phyloP scores from a whole-genome alignment of 1,140 invertebrate genomes.

The Whitmania pigra region DNA sequence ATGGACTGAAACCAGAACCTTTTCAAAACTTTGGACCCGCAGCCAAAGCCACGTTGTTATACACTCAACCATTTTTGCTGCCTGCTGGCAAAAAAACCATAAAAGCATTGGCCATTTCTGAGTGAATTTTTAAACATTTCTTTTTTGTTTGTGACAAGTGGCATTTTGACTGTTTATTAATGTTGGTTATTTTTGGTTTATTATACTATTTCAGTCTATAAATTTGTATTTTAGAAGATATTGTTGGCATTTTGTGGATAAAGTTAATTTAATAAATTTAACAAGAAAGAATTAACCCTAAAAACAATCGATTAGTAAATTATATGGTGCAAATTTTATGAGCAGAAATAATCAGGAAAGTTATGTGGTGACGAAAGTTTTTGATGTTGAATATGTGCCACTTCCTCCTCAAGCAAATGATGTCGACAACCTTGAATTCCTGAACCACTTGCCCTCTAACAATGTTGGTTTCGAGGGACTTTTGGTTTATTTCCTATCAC shows the following conservation, averaged over 20 bases:
- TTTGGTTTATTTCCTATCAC: background rate
- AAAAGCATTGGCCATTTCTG: slow-evolving; percentile 39
- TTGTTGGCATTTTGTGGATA: too few relatives aligned
- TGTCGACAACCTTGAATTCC: slow-evolving; percentile 38
- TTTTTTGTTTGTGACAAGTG: slow-evolving; percentile 14
- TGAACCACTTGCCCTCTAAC: slow-evolving; percentile 30
- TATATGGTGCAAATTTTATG: background rate
- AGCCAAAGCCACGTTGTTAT: slow-evolving; percentile 37
- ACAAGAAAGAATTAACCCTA: too few relatives aligned
- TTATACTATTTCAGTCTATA: too few relatives aligned
- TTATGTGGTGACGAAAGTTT: slow-evolving; percentile 40
- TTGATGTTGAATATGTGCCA: slow-evolving; percentile 40
- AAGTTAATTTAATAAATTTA: too few relatives aligned
- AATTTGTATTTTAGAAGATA: too few relatives aligned
- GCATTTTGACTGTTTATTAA: background rate
- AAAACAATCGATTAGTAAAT: too few relatives aligned
- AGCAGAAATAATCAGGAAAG: slow-evolving; percentile 40
- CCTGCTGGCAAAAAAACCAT: slow-evolving; percentile 40
- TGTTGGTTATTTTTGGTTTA: too few relatives aligned
- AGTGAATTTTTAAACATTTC: slow-evolving; percentile 29
- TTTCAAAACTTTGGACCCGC: slow-evolving; percentile 34
- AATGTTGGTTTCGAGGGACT: background rate
- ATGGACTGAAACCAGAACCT: slow-evolving; percentile 42
- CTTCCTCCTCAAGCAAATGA: slow-evolving; percentile 24
- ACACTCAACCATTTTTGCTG: slow-evolving; percentile 39